Percentiles rank a stretch among this genome's conserved stretches.
phyloP scores from a whole-genome alignment of 2,888 invertebrate species.

The Leuctra nigra region DNA sequence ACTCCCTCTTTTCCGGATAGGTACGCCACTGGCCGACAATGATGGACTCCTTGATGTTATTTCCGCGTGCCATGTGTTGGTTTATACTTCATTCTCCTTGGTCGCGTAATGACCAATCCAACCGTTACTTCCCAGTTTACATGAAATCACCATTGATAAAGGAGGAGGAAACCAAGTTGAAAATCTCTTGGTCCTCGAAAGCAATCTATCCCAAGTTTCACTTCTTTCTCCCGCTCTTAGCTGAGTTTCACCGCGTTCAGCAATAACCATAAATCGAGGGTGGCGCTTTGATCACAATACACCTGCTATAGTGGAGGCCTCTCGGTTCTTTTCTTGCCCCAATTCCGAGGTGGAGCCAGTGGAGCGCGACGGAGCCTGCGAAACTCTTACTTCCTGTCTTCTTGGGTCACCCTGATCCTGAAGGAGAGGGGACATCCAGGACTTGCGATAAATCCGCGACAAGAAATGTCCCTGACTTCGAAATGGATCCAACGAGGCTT shows the following conservation, averaged over 20 bases:
- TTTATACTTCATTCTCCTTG: not conserved
- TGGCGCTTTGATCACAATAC: not conserved
- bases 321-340: not conserved
- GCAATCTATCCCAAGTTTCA: too few relatives aligned
- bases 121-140: not conserved
- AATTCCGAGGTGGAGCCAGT: not conserved
- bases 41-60: too few relatives aligned
- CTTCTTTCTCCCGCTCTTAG: not conserved
- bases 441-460: conserved; percentile 9
- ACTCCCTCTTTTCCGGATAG: too few relatives aligned
- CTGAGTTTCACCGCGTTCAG: conserved; percentile 8
- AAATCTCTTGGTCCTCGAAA: not conserved
- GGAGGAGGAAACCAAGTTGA: not conserved
- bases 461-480: conserved; percentile 1
- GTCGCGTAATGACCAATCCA: not conserved
- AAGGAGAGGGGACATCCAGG: not conserved
- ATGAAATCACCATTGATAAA: not conserved
- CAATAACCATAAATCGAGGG: conserved; percentile 15
- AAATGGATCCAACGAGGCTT: conserved; percentile 13
- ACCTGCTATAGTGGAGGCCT: not conserved
- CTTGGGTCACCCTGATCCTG: too few relatives aligned
- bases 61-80: too few relatives aligned
- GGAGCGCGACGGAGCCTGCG: not conserved
- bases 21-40: too few relatives aligned
- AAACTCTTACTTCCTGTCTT: too few relatives aligned